These are phyloP conservation scores for Geodia barretti DNA, from an alignment of 37 sponge, comb jelly and placozoan species.

Conservation along the genomic window DNA sequence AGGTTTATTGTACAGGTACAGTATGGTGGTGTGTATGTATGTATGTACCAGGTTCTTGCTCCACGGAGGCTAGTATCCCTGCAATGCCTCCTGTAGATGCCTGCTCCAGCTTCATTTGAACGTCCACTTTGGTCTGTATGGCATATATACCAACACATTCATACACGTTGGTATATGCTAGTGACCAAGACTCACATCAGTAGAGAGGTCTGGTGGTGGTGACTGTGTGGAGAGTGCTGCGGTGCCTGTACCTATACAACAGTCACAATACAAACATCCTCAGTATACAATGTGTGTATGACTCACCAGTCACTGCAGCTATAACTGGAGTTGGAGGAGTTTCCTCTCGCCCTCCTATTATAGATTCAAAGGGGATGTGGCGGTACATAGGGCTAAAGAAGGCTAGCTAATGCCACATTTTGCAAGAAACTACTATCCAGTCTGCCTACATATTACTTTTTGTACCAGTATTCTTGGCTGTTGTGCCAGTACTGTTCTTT, in stretches of 20 bases:
- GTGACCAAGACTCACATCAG: not conserved
- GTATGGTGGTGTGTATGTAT: not conserved
- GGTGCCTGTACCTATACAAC: too few relatives aligned
- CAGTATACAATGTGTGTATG: slow-evolving; percentile 7
- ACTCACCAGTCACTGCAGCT: not conserved
- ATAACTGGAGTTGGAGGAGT: not conserved
- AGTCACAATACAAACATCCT: not conserved
- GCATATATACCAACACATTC: not conserved
- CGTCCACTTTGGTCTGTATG: slow-evolving; percentile 22
- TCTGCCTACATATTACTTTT: too few relatives aligned
- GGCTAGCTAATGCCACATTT: not conserved
- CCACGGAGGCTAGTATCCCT: slow-evolving; percentile 25
- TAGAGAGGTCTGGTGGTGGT: slow-evolving; percentile 1
- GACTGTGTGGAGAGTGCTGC: not conserved
- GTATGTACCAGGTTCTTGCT: slow-evolving; percentile 4
- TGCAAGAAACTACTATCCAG: too few relatives aligned
- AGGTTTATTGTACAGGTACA: not conserved
- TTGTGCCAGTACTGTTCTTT: too few relatives aligned
- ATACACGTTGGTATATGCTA: not conserved
- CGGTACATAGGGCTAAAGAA: not conserved
- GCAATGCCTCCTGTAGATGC: slow-evolving; percentile 17
- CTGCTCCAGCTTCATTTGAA: slow-evolving; percentile 44
- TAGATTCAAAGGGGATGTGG: too few relatives aligned
- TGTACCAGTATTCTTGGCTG: not conserved
- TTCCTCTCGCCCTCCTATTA: not conserved